Conservation (phyloP, 37 sponge, comb jelly and placozoan species). For the Cliona cf. orientalis region DNA sequence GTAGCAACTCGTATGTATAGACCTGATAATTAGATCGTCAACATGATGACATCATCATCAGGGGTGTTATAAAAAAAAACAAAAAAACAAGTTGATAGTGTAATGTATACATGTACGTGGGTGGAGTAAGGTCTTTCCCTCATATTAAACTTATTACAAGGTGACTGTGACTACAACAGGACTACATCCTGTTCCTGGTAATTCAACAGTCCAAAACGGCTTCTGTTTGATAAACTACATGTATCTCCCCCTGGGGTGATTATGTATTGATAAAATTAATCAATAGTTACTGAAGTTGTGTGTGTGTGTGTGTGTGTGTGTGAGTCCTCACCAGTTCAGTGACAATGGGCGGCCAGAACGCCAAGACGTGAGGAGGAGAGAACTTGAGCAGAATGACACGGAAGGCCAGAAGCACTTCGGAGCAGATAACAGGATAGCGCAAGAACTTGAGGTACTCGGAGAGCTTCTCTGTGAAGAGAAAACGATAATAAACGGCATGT, state of each 20-base stretch:
- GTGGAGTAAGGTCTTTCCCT: not conserved
- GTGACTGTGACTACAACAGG: too few species aligned
- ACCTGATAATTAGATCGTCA: too few species aligned
- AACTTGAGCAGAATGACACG: slow-evolving; percentile 77
- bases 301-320: too few species aligned
- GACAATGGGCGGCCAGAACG: slow-evolving; percentile 86
- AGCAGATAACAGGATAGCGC: slow-evolving; percentile 26
- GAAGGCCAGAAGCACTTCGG: slow-evolving; percentile 70
- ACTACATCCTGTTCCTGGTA: too few species aligned
- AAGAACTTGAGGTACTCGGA: slow-evolving; percentile 44
- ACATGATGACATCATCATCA: too few species aligned
- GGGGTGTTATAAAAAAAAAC: too few species aligned
- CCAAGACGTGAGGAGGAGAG: slow-evolving; percentile 59
- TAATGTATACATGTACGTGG: not conserved
- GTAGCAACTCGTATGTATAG: not conserved
- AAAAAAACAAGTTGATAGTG: not conserved
- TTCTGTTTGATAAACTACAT: not conserved
- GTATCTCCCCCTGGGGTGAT: not conserved
- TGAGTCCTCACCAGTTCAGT: slow-evolving; percentile 65
- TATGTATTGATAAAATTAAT: too few species aligned
- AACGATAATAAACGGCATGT: not conserved
- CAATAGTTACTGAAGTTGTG: not conserved
- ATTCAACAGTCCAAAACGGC: too few species aligned
- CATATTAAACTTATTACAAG: too few species aligned
- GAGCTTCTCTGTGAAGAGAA: slow-evolving; percentile 36